A percentile compares a stretch with the other conserved stretches of the same genome.
These are phyloP conservation scores for Acleris emargana DNA, from an alignment of 2,888 invertebrate genomes.

Conservation along the genomic window DNA sequence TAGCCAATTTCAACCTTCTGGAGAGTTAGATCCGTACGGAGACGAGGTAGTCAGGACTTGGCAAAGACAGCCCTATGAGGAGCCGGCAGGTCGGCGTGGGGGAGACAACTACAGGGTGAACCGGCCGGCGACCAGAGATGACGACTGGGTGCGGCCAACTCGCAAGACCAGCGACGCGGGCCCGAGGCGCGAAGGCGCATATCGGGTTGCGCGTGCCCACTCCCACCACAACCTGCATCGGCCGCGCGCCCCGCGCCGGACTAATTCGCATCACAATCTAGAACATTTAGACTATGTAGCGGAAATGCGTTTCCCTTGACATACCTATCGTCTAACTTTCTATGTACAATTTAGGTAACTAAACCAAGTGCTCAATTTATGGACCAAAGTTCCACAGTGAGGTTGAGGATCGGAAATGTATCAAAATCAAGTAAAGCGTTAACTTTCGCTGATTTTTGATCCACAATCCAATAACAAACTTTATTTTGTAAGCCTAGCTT, in stretches of 20 bases:
- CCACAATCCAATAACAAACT: constrained; percentile 10
- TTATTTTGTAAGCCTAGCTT: constrained; percentile 24
- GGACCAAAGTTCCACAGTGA: constrained; percentile 69
- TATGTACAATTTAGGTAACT: constrained; percentile 52
- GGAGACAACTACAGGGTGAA: constrained; percentile 70
- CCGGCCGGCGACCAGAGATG: constrained; percentile 61
- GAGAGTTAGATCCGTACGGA: constrained; percentile 87
- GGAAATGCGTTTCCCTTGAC: constrained; percentile 86
- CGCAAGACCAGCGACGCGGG: constrained; percentile 72
- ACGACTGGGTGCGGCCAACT: constrained; percentile 59
- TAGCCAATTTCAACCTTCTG: constrained; percentile 85
- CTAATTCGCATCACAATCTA: constrained; percentile 86
- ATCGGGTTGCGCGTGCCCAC: constrained; percentile 82
- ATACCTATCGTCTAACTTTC: constrained; percentile 62
- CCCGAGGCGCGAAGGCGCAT: constrained; percentile 75
- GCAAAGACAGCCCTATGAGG: constrained; percentile 77
- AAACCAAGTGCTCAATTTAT: constrained; percentile 76
- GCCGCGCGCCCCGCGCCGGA: constrained; percentile 79
- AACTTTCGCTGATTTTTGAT: constrained; percentile 17
- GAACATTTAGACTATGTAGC: constrained; percentile 85
- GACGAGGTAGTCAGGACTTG: constrained; percentile 84
- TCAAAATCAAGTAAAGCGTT: constrained; percentile 17
- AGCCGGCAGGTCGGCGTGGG: constrained; percentile 56
- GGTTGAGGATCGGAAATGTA: constrained; percentile 27
- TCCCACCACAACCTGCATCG: constrained; percentile 86